phyloP scores from a whole-genome alignment of 2,888 invertebrate genomes.

The Odontothrips loti region DNA sequence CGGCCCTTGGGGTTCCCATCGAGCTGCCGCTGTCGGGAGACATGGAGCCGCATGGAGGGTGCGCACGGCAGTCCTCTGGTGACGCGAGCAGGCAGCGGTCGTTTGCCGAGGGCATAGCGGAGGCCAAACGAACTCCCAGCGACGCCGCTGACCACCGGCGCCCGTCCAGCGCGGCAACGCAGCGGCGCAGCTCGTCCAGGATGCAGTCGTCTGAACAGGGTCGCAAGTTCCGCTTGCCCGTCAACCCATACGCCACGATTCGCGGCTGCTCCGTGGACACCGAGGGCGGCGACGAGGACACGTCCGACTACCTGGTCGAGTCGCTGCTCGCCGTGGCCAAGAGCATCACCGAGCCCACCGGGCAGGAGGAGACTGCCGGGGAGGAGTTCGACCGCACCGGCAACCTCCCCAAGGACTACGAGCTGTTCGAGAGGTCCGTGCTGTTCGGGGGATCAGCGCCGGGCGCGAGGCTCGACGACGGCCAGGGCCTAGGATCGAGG shows the following conservation, averaged over 20 bases:
- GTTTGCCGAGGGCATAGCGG: no score
- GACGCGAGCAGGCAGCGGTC: not conserved
- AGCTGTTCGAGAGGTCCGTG: not conserved
- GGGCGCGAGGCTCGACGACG: not conserved
- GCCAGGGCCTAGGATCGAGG: not conserved
- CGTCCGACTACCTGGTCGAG: conserved; percentile 15
- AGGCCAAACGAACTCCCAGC: no score
- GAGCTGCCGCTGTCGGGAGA: no score
- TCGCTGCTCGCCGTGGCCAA: conserved; percentile 10
- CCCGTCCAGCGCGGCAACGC: not conserved
- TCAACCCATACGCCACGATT: conserved; percentile 1
- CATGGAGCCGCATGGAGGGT: no score
- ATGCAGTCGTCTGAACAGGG: no score
- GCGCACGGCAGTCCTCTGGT: no score
- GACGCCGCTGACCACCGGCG: no score
- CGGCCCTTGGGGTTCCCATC: not conserved
- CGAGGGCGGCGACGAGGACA: not conserved
- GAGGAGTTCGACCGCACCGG: conserved; percentile 12
- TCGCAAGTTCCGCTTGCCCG: not conserved
- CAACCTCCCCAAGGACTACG: conserved; percentile 3
- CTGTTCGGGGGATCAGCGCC: not conserved
- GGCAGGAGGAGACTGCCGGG: not conserved
- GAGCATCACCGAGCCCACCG: not conserved
- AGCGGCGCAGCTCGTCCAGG: no score
- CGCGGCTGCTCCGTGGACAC: not conserved